Conservation (phyloP, 2,113 vertebrate genomes). For the Piprites chloris region DNA sequence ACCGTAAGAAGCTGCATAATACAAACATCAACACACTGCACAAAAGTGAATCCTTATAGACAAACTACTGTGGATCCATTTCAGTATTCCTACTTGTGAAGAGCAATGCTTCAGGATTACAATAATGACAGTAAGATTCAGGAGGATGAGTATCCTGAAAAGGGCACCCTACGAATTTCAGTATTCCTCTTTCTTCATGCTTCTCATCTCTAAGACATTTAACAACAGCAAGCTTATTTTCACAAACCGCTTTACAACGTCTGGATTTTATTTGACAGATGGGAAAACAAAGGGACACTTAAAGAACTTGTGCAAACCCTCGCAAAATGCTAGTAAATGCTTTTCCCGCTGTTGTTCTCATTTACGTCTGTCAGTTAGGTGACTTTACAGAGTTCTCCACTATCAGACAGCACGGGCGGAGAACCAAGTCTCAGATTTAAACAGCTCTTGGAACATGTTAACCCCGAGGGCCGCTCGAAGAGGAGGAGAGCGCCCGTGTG, state of each 20-base stretch:
- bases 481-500: fast-evolving
- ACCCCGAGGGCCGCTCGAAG: not conserved
- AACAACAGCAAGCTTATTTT: not conserved
- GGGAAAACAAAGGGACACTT: not conserved
- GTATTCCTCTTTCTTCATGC: not conserved
- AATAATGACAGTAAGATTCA: fast-evolving
- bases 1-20: not conserved
- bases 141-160: not conserved
- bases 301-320: not conserved
- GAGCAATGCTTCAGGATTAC: not conserved
- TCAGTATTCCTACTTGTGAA: not conserved
- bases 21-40: not conserved
- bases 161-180: not conserved
- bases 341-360: not conserved
- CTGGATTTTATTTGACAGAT: not conserved
- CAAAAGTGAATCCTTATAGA: not conserved
- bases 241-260: not conserved
- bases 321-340: not conserved
- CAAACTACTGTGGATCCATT: not conserved
- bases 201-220: not conserved
- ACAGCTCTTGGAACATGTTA: not conserved
- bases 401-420: not conserved
- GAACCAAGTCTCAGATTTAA: not conserved
- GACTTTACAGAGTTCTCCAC: not conserved
- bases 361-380: not conserved